Base-by-base conservation (phyloP, 2,888 invertebrate genomes). In the Cenopis cana region DNA sequence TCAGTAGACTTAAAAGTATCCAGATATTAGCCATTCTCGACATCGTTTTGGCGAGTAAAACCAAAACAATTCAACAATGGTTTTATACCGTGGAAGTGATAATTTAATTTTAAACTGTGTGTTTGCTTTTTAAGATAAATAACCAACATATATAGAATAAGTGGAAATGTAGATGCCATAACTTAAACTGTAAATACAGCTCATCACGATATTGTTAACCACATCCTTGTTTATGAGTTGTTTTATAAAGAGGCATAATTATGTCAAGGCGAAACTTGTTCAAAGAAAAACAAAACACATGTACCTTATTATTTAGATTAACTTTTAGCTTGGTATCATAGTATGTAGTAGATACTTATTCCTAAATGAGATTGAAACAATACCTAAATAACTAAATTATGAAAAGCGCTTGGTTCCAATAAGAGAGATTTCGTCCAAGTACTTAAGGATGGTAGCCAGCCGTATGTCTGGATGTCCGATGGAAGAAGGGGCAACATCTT, bases 21-120 rank as follows among this genome's bases (percentile, higher is more conserved):
- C 80, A 77, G 14, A 82, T 74, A 73, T 81, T 82, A 71, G 85
- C 85, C 90, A 90, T 90, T 75, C 74, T 84, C 75, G 54, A 75
- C 65, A 69, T 56, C 33, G 60, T 67, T 36, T 38, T 54, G 64
- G 77, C 24, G 70, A 79, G 79, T 75, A 68, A 29, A 55, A 56
- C 56, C 65, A 59, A 76, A 69, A 57, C 52, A 67, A 56, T 65
- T 57, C 68, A 67, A 60, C 74, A 78, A 72, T 33, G 66, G 71
- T 72, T 76, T 80, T 80, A 68, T 72, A 61, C 69, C 69, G 36
- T 60, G 29, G 65, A 76, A 62, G 81, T 80, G 79, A 74, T 81
- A 81, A 81, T 82, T 79, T 72, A 73, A 72, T 70, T 72, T 54
- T 59, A 62, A 55, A 74, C 69, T 69, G 62, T 68, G 50, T 56